These are phyloP conservation scores for Parthenolecanium corni DNA, from an alignment of 2,888 invertebrate genomes.

Conservation along the genomic window DNA sequence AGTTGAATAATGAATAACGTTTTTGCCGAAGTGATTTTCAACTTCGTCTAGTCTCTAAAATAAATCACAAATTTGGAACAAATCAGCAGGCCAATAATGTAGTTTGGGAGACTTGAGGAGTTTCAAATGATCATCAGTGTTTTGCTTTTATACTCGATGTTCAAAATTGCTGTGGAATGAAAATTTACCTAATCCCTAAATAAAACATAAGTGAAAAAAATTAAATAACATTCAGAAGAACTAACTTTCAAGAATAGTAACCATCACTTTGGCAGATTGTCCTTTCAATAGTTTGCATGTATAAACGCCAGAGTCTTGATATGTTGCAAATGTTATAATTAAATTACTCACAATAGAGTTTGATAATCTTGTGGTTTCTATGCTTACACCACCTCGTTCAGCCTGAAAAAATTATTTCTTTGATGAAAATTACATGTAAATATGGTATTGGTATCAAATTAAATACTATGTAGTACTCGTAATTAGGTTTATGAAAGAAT, in stretches of 20 bases:
- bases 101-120: too few species aligned
- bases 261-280: slow-evolving; percentile 47
- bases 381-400: slow-evolving; percentile 48
- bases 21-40: too few species aligned
- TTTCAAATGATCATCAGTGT: too few species aligned
- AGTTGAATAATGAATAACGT: too few species aligned
- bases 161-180: neutral
- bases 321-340: slow-evolving; percentile 48
- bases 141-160: too few species aligned
- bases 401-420: slow-evolving; percentile 36
- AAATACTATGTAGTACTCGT: too few species aligned
- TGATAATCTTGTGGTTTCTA: slow-evolving; percentile 50
- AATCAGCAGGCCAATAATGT: too few species aligned
- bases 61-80: too few species aligned
- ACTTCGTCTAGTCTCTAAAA: too few species aligned
- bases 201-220: neutral
- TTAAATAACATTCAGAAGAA: neutral
- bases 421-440: neutral
- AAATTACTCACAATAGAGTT: slow-evolving; percentile 48
- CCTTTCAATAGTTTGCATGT: slow-evolving; percentile 53
- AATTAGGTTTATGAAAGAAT: too few species aligned
- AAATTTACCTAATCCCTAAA: too few species aligned
- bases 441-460: neutral
- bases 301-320: slow-evolving; percentile 48
- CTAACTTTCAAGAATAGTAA: slow-evolving; percentile 54